Evolutionary conservation across 2,888 invertebrate species (phyloP).

Genomic region (Tiliacea aurago): DNA sequence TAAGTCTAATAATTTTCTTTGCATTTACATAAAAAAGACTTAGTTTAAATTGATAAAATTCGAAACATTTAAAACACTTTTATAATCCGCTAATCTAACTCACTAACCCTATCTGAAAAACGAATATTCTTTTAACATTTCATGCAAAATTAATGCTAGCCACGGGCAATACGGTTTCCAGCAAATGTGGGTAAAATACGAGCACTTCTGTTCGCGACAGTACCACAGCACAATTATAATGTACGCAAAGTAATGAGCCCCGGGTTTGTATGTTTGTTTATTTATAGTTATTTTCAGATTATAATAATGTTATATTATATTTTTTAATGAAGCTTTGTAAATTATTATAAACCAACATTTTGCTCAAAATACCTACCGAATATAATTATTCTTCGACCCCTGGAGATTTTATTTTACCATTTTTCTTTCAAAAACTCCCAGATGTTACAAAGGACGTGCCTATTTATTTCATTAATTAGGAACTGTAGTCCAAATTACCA

Average conservation of each 20-base stretch:
- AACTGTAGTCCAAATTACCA: no score
- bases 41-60: background rate
- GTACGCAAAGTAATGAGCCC: slow-evolving; percentile 6
- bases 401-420: no score
- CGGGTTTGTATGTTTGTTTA: slow-evolving; percentile 5
- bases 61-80: background rate
- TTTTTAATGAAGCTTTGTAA: slow-evolving; percentile 11
- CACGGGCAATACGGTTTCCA: background rate
- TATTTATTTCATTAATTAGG: no score
- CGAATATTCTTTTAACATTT: slow-evolving; percentile 17
- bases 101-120: background rate
- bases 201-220: slow-evolving; percentile 18
- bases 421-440: no score
- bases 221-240: background rate
- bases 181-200: slow-evolving; percentile 9
- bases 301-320: background rate
- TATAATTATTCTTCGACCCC: no score
- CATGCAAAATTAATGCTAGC: background rate
- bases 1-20: background rate
- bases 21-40: background rate
- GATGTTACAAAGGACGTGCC: no score
- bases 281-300: slow-evolving; percentile 15
- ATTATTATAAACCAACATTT: background rate
- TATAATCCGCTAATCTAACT: background rate
- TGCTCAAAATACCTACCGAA: no score